Evolutionary conservation across 2,888 invertebrate genomes (phyloP), one percentile per base, ranked within the genome.

Genomic region (Cantharis rustica): DNA sequence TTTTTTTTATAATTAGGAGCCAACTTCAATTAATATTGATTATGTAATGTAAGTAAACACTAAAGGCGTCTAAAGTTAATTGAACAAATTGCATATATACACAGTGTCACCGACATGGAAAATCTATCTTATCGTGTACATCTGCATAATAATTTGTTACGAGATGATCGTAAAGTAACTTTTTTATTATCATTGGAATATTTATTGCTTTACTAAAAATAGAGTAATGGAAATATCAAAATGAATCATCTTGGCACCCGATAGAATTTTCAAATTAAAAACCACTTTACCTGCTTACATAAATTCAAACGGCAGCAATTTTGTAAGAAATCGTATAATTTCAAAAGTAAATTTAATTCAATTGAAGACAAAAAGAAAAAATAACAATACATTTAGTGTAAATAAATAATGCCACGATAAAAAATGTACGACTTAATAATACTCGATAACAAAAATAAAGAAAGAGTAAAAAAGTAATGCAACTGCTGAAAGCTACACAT

Each of bases 401-500:
- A 47, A 47, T 47, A 47, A 47, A 47, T 47, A 47, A 47, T 20
- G 16, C 17, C 3, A 23, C 13, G 23, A 20, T 66, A 66, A 66
- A 66, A 66, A 66, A 66, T 66, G 64, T 66, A 17, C 64, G 23
- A 66, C 17, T 66, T 66, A 66, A 66, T 23, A 23, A 47, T 47
- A n/a, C 64, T 16, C 10, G 31, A 20, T 68, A 47, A 72, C 16
- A 71, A n/a, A 71, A 64, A 63, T 66, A 16, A 72, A 75, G 72
- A 47, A 75, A 69, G 72, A 75, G 26, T 66, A 66, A 66, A 75
- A 69, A 75, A 69, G 69, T 72, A 72, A 72, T 75, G 72, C 31
- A 75, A 69, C 68, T 71, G 61, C 72, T 68, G 69, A 75, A 68
- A 74, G 70, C 71, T 68, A 75, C 64, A 66, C 69, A 66, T 66